Evolutionary conservation across 2,888 invertebrate genomes (phyloP).

Genomic region (Drosophila mulleri): DNA sequence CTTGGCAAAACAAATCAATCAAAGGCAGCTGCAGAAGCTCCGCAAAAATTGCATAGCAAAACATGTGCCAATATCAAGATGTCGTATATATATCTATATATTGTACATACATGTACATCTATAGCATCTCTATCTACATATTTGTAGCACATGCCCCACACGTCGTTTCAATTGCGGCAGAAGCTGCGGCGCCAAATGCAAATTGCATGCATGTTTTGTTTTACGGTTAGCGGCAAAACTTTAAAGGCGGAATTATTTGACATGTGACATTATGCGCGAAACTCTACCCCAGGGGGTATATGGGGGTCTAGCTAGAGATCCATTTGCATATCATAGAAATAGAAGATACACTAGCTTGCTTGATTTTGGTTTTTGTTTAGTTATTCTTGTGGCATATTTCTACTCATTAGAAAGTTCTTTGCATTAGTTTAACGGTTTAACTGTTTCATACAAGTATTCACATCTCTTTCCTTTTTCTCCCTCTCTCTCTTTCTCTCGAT

Average conservation of each 20-base stretch:
- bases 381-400: neutral
- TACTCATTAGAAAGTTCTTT: too few relatives aligned
- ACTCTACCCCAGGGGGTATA: conserved; percentile 33
- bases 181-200: conserved; percentile 74
- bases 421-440: too few relatives aligned
- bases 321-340: conserved; percentile 42
- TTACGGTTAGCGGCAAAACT: conserved; percentile 62
- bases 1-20: conserved; percentile 78
- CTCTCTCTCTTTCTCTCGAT: too few relatives aligned
- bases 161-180: conserved; percentile 51
- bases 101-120: neutral
- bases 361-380: neutral
- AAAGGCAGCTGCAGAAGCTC: conserved; percentile 57
- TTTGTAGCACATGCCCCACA: conserved; percentile 43
- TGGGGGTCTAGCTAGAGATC: conserved; percentile 11
- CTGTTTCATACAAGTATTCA: too few relatives aligned
- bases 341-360: neutral
- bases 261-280: conserved; percentile 67
- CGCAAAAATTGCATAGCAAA: conserved; percentile 50
- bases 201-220: conserved; percentile 57
- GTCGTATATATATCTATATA: neutral
- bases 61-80: conserved; percentile 25
- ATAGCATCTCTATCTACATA: neutral
- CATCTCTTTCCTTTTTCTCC: too few relatives aligned
- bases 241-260: conserved; percentile 69